A percentile compares a stretch with the other conserved stretches of the same genome.
Evolutionary conservation across 2,888 invertebrate species (phyloP).

Genomic region (Lasioglossum figueresi): DNA sequence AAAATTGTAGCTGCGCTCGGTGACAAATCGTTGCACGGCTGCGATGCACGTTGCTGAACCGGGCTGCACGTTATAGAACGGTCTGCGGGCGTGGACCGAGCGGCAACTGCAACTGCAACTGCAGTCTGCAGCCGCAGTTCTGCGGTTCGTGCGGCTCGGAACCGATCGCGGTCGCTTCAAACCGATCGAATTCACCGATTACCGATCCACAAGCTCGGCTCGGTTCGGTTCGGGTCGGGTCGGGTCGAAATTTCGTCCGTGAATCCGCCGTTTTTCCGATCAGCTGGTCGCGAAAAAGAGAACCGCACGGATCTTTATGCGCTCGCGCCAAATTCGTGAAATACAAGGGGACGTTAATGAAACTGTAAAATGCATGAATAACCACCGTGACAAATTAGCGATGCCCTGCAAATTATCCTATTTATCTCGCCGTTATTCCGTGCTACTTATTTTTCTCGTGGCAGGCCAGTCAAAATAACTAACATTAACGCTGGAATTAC

Average conservation of each 20-base stretch:
- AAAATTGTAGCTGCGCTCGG: slow-evolving; percentile 23
- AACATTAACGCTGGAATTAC: no score
- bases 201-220: neutral
- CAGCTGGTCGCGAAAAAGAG: neutral
- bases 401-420: neutral
- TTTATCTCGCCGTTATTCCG: neutral
- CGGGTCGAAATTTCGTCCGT: neutral
- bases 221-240: neutral
- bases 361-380: neutral
- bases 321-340: neutral
- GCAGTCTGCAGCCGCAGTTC: slow-evolving; percentile 41
- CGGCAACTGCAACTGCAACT: slow-evolving; percentile 19
- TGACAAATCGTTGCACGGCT: slow-evolving; percentile 39
- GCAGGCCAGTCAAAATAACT: neutral
- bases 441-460: neutral
- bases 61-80: slow-evolving; percentile 16
- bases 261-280: neutral
- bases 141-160: slow-evolving; percentile 46
- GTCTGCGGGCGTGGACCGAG: slow-evolving; percentile 22
- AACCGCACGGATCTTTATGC: neutral
- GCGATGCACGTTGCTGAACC: slow-evolving; percentile 22
- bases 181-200: slow-evolving; percentile 37
- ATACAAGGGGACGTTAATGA: slow-evolving; percentile 5
- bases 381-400: neutral
- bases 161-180: slow-evolving; percentile 29